Conservation (phyloP, 2,113 vertebrate genomes). For the Indri indri region DNA sequence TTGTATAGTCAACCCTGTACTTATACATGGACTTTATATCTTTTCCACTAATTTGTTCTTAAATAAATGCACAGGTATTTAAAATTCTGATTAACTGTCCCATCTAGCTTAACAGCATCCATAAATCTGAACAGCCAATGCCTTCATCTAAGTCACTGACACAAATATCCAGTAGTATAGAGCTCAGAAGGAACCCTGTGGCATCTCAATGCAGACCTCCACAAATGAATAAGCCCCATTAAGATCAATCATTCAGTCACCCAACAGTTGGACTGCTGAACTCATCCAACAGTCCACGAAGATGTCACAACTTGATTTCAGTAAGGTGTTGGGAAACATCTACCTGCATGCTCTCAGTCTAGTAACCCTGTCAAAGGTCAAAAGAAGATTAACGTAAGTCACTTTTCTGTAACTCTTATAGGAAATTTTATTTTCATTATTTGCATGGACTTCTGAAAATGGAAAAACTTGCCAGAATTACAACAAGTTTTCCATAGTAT, state of each 20-base stretch:
- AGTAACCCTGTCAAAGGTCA: background rate
- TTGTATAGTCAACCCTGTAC: background rate
- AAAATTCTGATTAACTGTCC: background rate
- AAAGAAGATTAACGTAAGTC: background rate
- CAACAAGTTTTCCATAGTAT: background rate
- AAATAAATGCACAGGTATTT: background rate
- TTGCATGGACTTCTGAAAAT: background rate
- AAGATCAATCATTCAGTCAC: background rate
- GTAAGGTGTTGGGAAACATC: background rate
- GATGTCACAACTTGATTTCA: constrained; percentile 9
- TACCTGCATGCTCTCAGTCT: background rate
- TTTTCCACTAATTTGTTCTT: background rate
- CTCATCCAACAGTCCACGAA: background rate
- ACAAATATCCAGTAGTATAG: background rate
- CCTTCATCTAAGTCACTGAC: background rate
- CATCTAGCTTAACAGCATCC: background rate
- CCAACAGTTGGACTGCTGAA: background rate
- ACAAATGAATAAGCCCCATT: background rate
- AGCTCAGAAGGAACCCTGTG: background rate
- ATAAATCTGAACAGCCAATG: background rate
- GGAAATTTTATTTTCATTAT: background rate
- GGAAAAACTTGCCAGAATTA: background rate
- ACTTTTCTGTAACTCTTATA: background rate
- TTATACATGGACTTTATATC: background rate
- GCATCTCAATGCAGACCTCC: background rate